Base-by-base conservation (phyloP, 2,113 vertebrate genomes). In the Eudyptes chrysolophus region DNA sequence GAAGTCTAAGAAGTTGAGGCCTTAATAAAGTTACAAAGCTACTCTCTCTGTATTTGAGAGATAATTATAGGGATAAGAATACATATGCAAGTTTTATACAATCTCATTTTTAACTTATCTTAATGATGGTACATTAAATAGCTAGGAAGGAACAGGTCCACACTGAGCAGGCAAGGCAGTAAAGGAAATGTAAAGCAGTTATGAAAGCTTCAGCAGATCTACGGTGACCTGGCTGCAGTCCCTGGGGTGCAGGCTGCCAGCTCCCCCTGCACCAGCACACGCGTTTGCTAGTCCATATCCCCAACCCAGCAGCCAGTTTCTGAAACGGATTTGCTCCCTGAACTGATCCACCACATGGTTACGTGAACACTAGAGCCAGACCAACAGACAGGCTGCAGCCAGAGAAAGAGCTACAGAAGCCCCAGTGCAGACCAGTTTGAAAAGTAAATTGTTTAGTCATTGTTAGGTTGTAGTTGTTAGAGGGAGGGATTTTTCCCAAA, bases 161-260 rank as follows among this genome's bases (percentile, higher is more conserved):
- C 0, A 0, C 54, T 54, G 46, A 70, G 49, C 74, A n/a, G 87
- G 36, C 34, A 14, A 51, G 21, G 20, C 38, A 11, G 18, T 3
- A 9, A 57, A 20, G 79, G 36, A 44, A 25, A 22, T 9, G 0
- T 16, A 22, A 25, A 89, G 61, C 24, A 51, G 52, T 11, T 36
- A 13, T 1, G 4, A 16, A 42, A 62, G 18, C 34, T 16, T 42
- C 30, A 30, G 27, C 40, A 48, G 29, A 9, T 42, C 27, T 15
- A 6, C 4, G 2, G 62, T 14, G 52, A 26, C 15, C 15, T 13
- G 15, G 24, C 68, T 20, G 40, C 16, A 20, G 60, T 15, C 16
- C 58, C 76, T 8, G 19, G 30, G 25, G 61, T 4, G 26, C 38
- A 16, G 21, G 38, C 74, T 32, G 25, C 55, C 62, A 40, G 48